Base-by-base conservation (phyloP, 2,888 invertebrate genomes). In the Kuschelorhynchus macadamiae region DNA sequence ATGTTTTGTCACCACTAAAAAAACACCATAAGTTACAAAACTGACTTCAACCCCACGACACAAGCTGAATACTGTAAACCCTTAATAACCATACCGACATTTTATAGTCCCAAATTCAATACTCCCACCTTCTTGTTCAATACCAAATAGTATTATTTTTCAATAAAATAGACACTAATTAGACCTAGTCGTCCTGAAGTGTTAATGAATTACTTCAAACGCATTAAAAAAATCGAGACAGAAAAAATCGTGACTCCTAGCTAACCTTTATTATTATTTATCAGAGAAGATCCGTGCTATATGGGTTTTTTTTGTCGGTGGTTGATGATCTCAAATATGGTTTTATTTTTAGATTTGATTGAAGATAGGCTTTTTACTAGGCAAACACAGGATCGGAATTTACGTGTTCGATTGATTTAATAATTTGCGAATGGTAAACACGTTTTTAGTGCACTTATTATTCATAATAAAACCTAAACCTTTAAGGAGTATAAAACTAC, bases 311-410 rank as follows among this genome's bases (percentile, higher is more conserved):
- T 67, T 67, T 67, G 50, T 46, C 50, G 39, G 44, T 52, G 56
- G 50, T 32, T 55, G 67, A 61, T 67, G 67, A 67, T 62, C 67
- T 67, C 67, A 67, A 67, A 53, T 49, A 12, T 53, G 52, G 32
- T 59, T n/a, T n/a, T n/a, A 66, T 50, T 61, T 62, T 57, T 67
- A 61, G 47, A 62, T 62, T 49, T 47, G 60, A 53, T 46, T 42
- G 20, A 42, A 41, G 33, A 30, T 60, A 16, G 9, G 18, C 20
- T 49, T 39, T n/a, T 49, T n/a, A 20, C 25, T 41, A 41, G 41
- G 60, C 50, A 32, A 14, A 1, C 1, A 50, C 59, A 59, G 59
- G 47, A 47, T 36, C 18, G 47, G 59, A 59, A 18, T 59, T 47
- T 16, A 25, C 25, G 7, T 25, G n/a, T n/a, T n/a, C n/a, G n/a